A percentile compares a stretch with the other conserved stretches of the same genome.
These are phyloP conservation scores for Nasonia longicornis DNA, from an alignment of 1,140 invertebrate genomes.

Conservation along the genomic window DNA sequence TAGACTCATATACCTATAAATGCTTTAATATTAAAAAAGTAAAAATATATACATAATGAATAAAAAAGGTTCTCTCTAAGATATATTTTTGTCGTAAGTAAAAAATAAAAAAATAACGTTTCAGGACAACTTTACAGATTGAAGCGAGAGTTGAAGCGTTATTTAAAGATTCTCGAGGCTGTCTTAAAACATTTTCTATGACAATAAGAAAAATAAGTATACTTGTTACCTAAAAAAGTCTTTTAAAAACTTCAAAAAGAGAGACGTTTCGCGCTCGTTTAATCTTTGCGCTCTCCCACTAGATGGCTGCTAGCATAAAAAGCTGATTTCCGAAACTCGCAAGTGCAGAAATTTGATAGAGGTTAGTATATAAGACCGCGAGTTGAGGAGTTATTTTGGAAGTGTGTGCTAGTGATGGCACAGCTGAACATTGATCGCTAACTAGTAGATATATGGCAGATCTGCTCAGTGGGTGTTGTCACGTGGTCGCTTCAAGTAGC, in stretches of 20 bases:
- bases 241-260: neutral
- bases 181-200: too few species aligned
- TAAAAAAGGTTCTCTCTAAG: neutral
- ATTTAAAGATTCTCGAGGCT: too few species aligned
- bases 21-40: neutral
- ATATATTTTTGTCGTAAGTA: neutral
- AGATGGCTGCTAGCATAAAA: constrained; percentile 43
- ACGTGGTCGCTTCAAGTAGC: constrained; percentile 73
- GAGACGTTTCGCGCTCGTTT: neutral
- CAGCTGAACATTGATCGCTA: constrained; percentile 77
- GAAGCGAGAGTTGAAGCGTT: too few species aligned
- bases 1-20: neutral
- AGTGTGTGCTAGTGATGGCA: constrained; percentile 76
- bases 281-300: neutral
- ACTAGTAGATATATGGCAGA: constrained; percentile 69
- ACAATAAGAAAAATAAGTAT: too few species aligned
- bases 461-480: constrained; percentile 75
- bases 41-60: neutral
- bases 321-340: constrained; percentile 46
- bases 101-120: neutral
- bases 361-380: neutral
- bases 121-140: too few species aligned
- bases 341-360: constrained; percentile 15
- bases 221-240: neutral
- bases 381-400: constrained; percentile 53